Evolutionary conservation across 2,113 vertebrate genomes (phyloP).

Genomic region (Menidia beryllina): DNA sequence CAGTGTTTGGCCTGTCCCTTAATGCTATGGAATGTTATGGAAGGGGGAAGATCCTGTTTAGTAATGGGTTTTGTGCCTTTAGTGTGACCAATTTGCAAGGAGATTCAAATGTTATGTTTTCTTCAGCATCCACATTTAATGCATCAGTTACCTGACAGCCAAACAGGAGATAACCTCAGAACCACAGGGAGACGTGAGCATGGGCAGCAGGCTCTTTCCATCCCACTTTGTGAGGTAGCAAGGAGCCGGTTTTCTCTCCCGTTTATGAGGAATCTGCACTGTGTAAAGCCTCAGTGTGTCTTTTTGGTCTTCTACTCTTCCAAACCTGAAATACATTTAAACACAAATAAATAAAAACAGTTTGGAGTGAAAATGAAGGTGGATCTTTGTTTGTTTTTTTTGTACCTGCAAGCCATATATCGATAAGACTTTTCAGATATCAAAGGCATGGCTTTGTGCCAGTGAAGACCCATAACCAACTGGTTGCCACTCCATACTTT

Average conservation of each 20-base stretch:
- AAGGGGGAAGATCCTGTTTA: too few species aligned
- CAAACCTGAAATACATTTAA: slow-evolving; percentile 83
- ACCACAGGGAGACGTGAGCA: slow-evolving; percentile 91
- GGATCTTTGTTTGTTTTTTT: background rate
- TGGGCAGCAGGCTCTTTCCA: slow-evolving; percentile 87
- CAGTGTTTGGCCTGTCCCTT: too few species aligned
- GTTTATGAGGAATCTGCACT: slow-evolving; percentile 94
- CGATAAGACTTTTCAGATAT: slow-evolving; percentile 87
- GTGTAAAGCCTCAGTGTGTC: slow-evolving; percentile 90
- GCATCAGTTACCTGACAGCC: slow-evolving; percentile 85
- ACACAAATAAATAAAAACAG: background rate
- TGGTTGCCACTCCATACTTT: slow-evolving; percentile 92
- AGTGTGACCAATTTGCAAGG: too few species aligned
- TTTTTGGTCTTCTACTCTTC: slow-evolving; percentile 87
- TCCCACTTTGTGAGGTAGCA: slow-evolving; percentile 99
- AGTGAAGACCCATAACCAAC: slow-evolving; percentile 84
- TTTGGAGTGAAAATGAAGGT: too few species aligned
- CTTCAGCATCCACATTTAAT: background rate
- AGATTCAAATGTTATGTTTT: too few species aligned
- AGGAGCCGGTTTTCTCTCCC: slow-evolving; percentile 87
- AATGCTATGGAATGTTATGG: too few species aligned
- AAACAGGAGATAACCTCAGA: slow-evolving; percentile 91
- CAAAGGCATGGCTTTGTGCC: slow-evolving; percentile 89
- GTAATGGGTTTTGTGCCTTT: too few species aligned
- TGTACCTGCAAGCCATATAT: slow-evolving; percentile 93